Base-by-base conservation (phyloP, 2,888 invertebrate genomes). In the Drosophila parthenogenetica region DNA sequence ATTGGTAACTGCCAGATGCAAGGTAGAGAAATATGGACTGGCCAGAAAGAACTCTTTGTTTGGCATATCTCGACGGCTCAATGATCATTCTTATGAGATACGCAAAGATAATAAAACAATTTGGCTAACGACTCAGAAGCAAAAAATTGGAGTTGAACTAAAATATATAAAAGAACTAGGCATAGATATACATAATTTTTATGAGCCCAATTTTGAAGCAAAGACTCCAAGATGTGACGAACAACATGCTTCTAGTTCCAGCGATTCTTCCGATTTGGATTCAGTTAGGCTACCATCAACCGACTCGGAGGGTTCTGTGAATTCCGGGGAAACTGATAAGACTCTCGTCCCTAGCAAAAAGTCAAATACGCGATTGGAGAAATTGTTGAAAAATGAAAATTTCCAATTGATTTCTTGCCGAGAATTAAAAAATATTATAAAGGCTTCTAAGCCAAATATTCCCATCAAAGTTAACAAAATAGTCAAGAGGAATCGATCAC, bases 11-110 rank as follows among this genome's bases (percentile, higher is more conserved):
- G 13, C 66, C 7, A 19, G 14, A 1, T 73, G 51, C 39, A 69
- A 42, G 2, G 5, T 67, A 8, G 25, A n/a, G 1, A 49, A 11
- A 16, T 45, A 57, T 45, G 72, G 72, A 0, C 5, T 72, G 40
- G 57, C 39, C 13, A 14, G 73, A n/a, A 72, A 62, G 39, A 29
- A 16, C 10, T 25, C 13, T 3, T 16, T 73, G 32, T 14, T 50
- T 2, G 7, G 10, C 4, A 50, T 50, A 5, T 5, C 29, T 19
- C 3, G 19, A n/a, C 29, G 42, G 5, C 29, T 59, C 2, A 32
- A 11, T 22, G 2, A 2, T 11, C 40, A 29, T 3, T 0, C 14
- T 3, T 10, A 32, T 22, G 10, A 16, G 5, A 1, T 22, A 2
- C 7, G 3, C 5, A 5, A 19, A 5, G 32, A 50, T 0, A 22